Evolutionary conservation across 2,888 invertebrate genomes (phyloP).

Genomic region (Cephus sareptanus): DNA sequence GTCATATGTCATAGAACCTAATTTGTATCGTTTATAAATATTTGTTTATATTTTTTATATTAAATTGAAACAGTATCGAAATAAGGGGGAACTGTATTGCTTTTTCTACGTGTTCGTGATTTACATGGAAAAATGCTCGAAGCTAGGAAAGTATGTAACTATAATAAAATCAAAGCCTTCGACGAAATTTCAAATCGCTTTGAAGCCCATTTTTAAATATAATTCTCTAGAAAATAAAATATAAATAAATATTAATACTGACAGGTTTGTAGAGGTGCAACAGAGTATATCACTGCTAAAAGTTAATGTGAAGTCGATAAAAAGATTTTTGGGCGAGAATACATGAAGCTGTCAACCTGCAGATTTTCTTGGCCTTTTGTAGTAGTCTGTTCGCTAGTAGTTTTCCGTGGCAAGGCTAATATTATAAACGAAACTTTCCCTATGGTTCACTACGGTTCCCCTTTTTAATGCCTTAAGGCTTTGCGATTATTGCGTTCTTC

Average conservation of each 20-base stretch:
- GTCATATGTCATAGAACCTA: not conserved
- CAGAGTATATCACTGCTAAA: no score
- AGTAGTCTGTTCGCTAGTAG: not conserved
- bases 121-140: not conserved
- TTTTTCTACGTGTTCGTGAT: not conserved
- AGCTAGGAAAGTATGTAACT: not conserved
- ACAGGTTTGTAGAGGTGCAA: no score
- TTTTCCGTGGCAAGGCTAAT: no score
- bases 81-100: not conserved
- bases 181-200: no score
- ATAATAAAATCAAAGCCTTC: no score
- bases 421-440: no score
- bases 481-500: not conserved
- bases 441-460: not conserved
- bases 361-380: not conserved
- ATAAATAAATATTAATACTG: no score
- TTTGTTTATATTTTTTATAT: not conserved
- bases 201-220: no score
- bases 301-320: no score
- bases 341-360: no score
- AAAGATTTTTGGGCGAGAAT: no score
- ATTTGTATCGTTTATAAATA: not conserved
- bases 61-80: not conserved
- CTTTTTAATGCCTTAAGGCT: not conserved
- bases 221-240: no score